Conservation (phyloP, 2,113 vertebrate species). For the Gracilinanus agilis region DNA sequence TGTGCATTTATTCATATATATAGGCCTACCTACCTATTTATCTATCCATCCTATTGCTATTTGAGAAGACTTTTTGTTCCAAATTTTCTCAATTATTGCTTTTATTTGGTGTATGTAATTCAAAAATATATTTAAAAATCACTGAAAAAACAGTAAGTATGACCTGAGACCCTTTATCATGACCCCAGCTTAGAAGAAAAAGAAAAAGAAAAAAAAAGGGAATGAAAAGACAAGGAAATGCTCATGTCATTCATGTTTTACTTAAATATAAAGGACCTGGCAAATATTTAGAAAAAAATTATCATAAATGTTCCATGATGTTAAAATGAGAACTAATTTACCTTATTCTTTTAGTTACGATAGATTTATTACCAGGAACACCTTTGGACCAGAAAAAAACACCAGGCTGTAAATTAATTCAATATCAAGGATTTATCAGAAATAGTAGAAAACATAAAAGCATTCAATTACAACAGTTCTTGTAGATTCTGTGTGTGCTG, state of each 20-base stretch:
- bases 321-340: neutral
- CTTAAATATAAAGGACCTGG: neutral
- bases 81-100: neutral
- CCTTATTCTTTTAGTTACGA: neutral
- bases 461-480: neutral
- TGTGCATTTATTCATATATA: neutral
- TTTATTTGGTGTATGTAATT: neutral
- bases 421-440: neutral
- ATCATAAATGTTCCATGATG: neutral
- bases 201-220: neutral
- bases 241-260: neutral
- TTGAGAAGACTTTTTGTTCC: neutral
- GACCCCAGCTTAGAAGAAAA: neutral
- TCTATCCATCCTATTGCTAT: neutral
- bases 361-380: neutral
- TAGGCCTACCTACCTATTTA: neutral
- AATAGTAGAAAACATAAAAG: neutral
- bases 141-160: neutral
- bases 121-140: neutral
- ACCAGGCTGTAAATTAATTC: neutral
- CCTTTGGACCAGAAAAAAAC: neutral
- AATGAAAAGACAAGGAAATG: neutral
- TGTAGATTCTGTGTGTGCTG: neutral
- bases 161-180: neutral
- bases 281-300: neutral